These are phyloP conservation scores for Acronicta alni DNA, from an alignment of 2,888 invertebrate species.

Conservation along the genomic window DNA sequence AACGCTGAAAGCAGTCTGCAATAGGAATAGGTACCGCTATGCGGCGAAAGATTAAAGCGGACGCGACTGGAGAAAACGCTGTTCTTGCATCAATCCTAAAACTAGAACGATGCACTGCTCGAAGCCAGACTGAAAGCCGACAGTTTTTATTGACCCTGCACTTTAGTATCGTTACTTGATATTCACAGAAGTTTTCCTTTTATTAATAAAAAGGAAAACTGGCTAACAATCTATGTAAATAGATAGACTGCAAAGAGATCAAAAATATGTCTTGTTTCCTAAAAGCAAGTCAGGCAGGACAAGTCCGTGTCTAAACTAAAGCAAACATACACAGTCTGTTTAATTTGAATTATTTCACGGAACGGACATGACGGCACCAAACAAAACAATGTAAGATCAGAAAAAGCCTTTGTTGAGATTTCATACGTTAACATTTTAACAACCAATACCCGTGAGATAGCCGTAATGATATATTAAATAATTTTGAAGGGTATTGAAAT, in stretches of 20 bases:
- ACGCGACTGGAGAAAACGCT: conserved; percentile 8
- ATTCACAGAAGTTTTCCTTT: background rate
- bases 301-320: conserved; percentile 15
- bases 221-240: background rate
- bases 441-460: background rate
- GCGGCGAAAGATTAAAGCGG: conserved; percentile 22
- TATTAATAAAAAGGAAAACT: conserved; percentile 1
- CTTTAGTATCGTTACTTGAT: background rate
- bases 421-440: background rate
- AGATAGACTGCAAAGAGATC: background rate
- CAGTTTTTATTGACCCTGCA: conserved; percentile 24
- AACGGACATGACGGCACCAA: conserved; percentile 8
- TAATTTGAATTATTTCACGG: conserved; percentile 26
- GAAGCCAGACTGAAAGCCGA: conserved; percentile 13
- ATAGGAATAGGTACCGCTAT: conserved; percentile 46
- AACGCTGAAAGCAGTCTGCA: conserved; percentile 67
- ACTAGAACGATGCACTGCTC: conserved; percentile 23
- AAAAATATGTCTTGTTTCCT: background rate
- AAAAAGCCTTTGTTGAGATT: conserved; percentile 9
- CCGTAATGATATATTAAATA: background rate
- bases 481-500: conserved; percentile 12
- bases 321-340: conserved; percentile 12
- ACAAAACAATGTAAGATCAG: conserved; percentile 12
- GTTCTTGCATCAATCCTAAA: conserved; percentile 17
- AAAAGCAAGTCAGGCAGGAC: background rate